These are phyloP conservation scores for Teleogryllus occipitalis DNA, from an alignment of 1,140 invertebrate species.

Conservation along the genomic window DNA sequence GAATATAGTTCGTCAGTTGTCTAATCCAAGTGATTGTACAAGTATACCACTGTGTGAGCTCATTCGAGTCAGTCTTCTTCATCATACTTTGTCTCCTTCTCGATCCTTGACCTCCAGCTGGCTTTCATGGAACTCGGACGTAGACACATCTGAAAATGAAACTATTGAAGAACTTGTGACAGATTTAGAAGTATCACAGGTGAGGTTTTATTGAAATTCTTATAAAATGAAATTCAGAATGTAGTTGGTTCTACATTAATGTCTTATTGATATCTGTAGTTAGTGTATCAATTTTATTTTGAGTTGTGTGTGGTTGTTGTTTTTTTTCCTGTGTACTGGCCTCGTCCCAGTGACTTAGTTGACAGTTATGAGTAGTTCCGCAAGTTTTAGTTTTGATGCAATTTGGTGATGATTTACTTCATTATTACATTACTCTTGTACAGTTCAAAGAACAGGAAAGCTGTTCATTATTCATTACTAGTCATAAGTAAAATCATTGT, in stretches of 20 bases:
- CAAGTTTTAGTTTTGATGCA: neutral
- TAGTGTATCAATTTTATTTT: too few relatives aligned
- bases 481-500: slow-evolving; percentile 13
- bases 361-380: neutral
- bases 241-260: too few relatives aligned
- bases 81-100: neutral
- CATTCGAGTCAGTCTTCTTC: neutral
- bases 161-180: neutral
- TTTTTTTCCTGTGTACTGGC: neutral
- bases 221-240: too few relatives aligned
- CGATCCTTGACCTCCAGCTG: neutral
- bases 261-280: too few relatives aligned
- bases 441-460: too few relatives aligned
- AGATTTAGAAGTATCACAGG: neutral
- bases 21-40: neutral
- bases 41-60: neutral
- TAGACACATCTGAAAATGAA: neutral
- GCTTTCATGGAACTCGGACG: neutral
- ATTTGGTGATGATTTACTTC: neutral
- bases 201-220: neutral
- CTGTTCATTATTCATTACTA: neutral
- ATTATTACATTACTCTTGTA: neutral
- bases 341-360: neutral
- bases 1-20: neutral
- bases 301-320: too few relatives aligned